phyloP scores from a whole-genome alignment of 2,113 vertebrate genomes.

The Leucopsar rothschildi region DNA sequence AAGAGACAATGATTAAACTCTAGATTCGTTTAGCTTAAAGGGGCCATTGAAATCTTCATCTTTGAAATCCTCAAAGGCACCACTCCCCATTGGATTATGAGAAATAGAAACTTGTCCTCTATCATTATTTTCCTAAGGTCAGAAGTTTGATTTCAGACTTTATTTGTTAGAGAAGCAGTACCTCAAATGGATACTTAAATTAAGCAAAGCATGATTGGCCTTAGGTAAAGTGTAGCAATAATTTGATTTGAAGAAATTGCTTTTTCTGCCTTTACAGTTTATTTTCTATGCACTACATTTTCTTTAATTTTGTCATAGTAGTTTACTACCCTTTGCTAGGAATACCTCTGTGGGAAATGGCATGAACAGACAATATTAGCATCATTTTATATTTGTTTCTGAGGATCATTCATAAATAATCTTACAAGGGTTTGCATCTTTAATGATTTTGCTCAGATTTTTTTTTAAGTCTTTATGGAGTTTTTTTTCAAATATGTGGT shows the following conservation, averaged over 20 bases:
- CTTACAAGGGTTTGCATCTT: neutral
- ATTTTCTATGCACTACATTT: neutral
- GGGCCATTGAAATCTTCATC: neutral
- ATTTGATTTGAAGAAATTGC: neutral
- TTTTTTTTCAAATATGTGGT: neutral
- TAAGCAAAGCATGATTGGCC: neutral
- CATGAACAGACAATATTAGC: neutral
- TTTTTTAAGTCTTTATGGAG: neutral
- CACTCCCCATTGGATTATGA: neutral
- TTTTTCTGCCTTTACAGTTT: slow-evolving; percentile 1
- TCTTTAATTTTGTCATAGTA: neutral
- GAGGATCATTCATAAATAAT: neutral
- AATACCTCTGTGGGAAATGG: neutral
- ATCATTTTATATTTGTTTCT: neutral
- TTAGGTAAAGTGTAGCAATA: neutral
- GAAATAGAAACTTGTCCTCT: neutral
- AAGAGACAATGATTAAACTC: neutral
- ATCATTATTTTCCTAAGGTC: neutral
- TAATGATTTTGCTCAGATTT: neutral
- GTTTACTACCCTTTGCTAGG: neutral
- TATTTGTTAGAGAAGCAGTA: neutral
- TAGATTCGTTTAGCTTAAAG: neutral
- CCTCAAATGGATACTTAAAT: neutral
- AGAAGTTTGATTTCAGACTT: neutral
- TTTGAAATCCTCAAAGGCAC: neutral